Conservation (phyloP, 2,797 vertebrate genomes). For the Fundulus diaphanus region DNA sequence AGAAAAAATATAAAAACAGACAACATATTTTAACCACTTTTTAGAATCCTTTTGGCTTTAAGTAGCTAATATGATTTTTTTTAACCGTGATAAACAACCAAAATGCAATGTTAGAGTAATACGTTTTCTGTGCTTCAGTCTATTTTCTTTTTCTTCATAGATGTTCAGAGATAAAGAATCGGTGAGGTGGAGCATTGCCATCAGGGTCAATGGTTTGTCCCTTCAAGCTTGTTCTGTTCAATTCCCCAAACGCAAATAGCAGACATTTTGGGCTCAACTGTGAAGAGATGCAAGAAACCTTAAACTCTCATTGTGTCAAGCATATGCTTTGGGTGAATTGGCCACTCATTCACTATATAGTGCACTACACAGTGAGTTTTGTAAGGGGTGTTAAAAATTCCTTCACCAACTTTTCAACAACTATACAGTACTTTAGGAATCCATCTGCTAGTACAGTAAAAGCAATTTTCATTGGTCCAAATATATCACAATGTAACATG, state of each 20-base stretch:
- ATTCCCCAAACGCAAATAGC: conserved; percentile 39
- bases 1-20: conserved; percentile 56
- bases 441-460: background rate
- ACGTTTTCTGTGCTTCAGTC: conserved; percentile 18
- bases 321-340: conserved; percentile 1
- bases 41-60: conserved; percentile 31
- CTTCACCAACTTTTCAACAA: background rate
- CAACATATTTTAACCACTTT: conserved; percentile 6
- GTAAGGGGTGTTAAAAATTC: background rate
- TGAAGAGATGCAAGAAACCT: conserved; percentile 50
- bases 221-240: conserved; percentile 39
- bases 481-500: background rate
- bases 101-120: conserved; percentile 54
- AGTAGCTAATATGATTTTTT: conserved; percentile 18
- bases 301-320: conserved; percentile 61
- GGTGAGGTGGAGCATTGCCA: conserved; percentile 47
- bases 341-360: conserved; percentile 6
- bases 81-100: conserved; percentile 55
- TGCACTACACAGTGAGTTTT: background rate
- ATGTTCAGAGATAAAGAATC: conserved; percentile 32
- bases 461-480: background rate
- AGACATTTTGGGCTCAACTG: conserved; percentile 53
- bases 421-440: background rate
- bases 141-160: conserved; percentile 1
- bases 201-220: conserved; percentile 52